These are phyloP conservation scores for Leptodactylus fallax DNA, from an alignment of 2,797 vertebrate genomes.

Conservation along the genomic window DNA sequence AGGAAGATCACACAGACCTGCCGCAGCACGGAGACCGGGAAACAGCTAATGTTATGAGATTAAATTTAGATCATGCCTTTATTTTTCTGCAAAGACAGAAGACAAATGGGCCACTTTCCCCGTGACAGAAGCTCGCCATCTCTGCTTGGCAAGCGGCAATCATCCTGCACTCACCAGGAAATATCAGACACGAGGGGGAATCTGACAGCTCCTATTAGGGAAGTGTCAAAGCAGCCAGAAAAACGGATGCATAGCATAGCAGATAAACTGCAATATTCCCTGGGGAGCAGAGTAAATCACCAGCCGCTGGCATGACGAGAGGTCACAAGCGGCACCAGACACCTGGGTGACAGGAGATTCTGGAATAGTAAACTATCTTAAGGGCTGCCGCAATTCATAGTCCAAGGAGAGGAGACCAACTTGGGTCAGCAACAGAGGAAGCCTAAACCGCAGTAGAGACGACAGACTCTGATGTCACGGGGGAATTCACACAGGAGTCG, in stretches of 20 bases:
- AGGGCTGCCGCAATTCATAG: background rate
- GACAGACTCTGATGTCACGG: background rate
- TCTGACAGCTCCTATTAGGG: constrained; percentile 45
- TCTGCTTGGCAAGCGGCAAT: constrained; percentile 33
- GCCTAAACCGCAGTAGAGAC: background rate
- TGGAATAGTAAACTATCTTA: constrained; percentile 5
- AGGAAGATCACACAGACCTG: background rate
- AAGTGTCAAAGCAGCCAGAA: constrained; percentile 43
- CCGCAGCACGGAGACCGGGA: background rate
- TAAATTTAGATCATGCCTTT: constrained; percentile 4
- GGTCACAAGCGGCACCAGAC: constrained; percentile 18
- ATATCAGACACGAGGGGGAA: constrained; percentile 22
- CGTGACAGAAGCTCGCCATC: background rate
- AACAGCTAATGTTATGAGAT: background rate
- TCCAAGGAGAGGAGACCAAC: background rate
- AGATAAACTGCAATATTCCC: constrained; percentile 33
- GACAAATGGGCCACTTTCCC: background rate
- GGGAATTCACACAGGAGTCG: too few relatives aligned
- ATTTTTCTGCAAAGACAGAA: constrained; percentile 1
- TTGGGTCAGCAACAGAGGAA: background rate
- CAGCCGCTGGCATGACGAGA: constrained; percentile 32
- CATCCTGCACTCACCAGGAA: constrained; percentile 38
- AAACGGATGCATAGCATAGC: constrained; percentile 35
- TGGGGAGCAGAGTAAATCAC: constrained; percentile 34
- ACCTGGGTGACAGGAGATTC: constrained; percentile 5